These are phyloP conservation scores for Tyto alba DNA, from an alignment of 2,113 vertebrate species.

Conservation along the genomic window DNA sequence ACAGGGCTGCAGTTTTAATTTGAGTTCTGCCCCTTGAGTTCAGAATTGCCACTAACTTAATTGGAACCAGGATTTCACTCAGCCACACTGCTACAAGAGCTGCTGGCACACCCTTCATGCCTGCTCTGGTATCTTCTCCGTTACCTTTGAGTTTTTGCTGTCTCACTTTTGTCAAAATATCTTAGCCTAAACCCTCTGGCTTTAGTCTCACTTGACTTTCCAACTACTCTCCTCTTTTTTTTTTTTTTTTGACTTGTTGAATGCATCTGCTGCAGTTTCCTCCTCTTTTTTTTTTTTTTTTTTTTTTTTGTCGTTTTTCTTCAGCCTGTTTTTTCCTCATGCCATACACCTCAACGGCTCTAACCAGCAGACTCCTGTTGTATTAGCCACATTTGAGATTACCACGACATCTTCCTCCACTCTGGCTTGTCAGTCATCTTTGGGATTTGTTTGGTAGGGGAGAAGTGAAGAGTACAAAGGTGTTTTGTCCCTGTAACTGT, in stretches of 20 bases:
- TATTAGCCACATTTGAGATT: background rate
- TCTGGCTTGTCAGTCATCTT: background rate
- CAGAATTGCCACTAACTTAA: background rate
- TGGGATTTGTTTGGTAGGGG: background rate
- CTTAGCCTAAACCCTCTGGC: background rate
- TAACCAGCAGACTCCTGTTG: background rate
- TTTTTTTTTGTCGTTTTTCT: background rate
- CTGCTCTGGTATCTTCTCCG: background rate
- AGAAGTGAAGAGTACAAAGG: background rate
- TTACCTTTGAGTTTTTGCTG: background rate
- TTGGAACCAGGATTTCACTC: background rate
- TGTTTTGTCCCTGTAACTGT: background rate
- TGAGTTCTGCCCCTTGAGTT: background rate
- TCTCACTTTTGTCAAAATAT: background rate
- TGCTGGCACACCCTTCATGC: background rate
- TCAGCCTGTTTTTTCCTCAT: background rate
- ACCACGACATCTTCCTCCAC: background rate
- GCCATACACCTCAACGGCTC: background rate
- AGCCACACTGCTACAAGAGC: background rate
- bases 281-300: background rate
- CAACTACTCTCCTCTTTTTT: background rate
- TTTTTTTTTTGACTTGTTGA: background rate
- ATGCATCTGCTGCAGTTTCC: background rate
- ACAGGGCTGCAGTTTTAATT: background rate
- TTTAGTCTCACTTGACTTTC: background rate